Evolutionary conservation across 1,140 invertebrate genomes (phyloP).

Genomic region (Drosophila ironensis): DNA sequence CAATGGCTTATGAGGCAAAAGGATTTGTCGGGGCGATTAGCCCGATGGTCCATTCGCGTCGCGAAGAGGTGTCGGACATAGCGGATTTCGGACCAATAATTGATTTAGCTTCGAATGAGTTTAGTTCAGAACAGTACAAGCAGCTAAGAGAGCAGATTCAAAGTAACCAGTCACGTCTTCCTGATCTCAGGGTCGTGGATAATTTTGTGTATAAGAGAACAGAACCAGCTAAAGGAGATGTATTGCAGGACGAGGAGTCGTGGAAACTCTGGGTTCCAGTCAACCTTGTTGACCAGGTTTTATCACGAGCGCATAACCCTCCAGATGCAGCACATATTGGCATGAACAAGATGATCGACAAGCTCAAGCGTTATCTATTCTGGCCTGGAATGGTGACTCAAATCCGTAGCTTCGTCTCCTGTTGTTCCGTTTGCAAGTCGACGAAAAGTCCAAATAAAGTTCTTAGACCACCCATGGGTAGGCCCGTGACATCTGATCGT

Average conservation of each 20-base stretch:
- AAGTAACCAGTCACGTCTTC: constrained; percentile 4
- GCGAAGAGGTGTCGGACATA: neutral
- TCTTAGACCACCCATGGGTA: neutral
- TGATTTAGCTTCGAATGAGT: constrained; percentile 3
- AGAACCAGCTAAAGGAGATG: neutral
- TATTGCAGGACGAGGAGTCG: neutral
- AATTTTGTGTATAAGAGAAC: constrained; percentile 20
- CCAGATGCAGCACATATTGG: constrained; percentile 12
- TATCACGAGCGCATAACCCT: constrained; percentile 1
- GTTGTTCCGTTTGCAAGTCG: constrained; percentile 3
- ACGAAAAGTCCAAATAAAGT: constrained; percentile 13
- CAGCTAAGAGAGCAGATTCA: neutral
- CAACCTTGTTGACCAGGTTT: neutral
- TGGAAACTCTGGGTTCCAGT: constrained; percentile 21
- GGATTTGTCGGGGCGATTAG: constrained; percentile 24
- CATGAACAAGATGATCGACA: constrained; percentile 3
- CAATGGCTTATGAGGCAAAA: constrained; percentile 35
- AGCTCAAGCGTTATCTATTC: constrained; percentile 4
- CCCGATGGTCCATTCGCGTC: constrained; percentile 13
- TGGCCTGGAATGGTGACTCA: constrained; percentile 9
- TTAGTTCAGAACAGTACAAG: constrained; percentile 10
- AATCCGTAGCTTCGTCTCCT: neutral
- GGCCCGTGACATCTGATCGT: neutral
- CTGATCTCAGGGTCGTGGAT: constrained; percentile 15
- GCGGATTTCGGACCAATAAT: constrained; percentile 1